These are phyloP conservation scores for Onchidella celtica DNA, from an alignment of 2,888 invertebrate genomes.

Conservation along the genomic window DNA sequence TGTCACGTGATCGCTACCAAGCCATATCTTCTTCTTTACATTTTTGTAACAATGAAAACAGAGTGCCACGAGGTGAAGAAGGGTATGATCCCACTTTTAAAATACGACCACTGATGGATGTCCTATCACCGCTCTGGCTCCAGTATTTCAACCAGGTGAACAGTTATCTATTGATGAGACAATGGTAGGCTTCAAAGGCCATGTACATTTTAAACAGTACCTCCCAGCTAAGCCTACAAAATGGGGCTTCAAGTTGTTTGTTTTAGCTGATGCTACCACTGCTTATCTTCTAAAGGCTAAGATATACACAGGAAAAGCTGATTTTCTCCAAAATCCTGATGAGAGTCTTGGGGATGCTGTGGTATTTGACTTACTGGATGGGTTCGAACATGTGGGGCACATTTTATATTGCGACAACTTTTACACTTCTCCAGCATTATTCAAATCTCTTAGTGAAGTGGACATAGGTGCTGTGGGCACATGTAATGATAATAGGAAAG, in stretches of 20 bases:
- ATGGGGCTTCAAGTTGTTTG: neutral
- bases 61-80: neutral
- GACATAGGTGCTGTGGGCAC: neutral
- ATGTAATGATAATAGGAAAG: neutral
- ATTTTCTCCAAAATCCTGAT: neutral
- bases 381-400: neutral
- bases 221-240: conserved; percentile 5
- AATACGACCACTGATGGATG: neutral
- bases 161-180: neutral
- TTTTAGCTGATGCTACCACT: neutral
- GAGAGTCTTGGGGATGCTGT: neutral
- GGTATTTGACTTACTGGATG: neutral
- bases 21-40: neutral
- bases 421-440: neutral
- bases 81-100: neutral
- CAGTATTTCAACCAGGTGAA: neutral
- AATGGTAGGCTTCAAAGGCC: conserved; percentile 1
- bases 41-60: neutral
- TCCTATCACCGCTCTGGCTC: neutral
- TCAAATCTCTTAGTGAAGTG: neutral
- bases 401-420: neutral
- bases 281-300: neutral
- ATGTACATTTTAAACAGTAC: neutral
- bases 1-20: neutral
- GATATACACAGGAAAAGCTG: neutral